phyloP scores from a whole-genome alignment of 1,140 invertebrate genomes.

The Polypedilum vanderplanki region DNA sequence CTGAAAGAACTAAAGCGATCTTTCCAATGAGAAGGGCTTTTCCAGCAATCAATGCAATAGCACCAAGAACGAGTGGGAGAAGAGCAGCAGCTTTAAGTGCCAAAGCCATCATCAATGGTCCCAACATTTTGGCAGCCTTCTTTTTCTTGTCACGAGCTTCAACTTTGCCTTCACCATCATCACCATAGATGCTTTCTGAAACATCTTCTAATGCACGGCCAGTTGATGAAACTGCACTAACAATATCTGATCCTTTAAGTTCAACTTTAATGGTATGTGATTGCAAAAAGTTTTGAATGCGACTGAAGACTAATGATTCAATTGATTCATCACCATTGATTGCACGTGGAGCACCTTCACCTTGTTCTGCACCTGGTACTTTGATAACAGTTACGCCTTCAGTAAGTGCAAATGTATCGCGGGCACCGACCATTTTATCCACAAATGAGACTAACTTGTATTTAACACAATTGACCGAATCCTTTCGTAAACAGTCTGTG shows the following conservation, averaged over 20 bases:
- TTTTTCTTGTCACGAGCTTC: slow-evolving; percentile 71
- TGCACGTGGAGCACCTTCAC: slow-evolving; percentile 65
- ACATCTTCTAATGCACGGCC: slow-evolving; percentile 67
- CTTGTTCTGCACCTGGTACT: slow-evolving; percentile 52
- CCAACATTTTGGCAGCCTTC: slow-evolving; percentile 70
- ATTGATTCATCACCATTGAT: slow-evolving; percentile 55
- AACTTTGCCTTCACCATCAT: slow-evolving; percentile 49
- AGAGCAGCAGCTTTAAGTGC: slow-evolving; percentile 71
- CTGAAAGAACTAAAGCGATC: slow-evolving; percentile 68
- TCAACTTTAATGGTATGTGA: slow-evolving; percentile 76
- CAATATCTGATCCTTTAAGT: slow-evolving; percentile 72
- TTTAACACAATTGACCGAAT: slow-evolving; percentile 71
- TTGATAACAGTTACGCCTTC: slow-evolving; percentile 76
- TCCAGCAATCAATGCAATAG: slow-evolving; percentile 73
- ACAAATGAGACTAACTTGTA: slow-evolving; percentile 77
- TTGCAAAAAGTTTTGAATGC: slow-evolving; percentile 64
- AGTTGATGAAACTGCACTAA: slow-evolving; percentile 66
- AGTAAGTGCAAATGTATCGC: slow-evolving; percentile 66
- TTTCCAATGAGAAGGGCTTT: slow-evolving; percentile 70
- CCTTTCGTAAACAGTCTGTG: slow-evolving; percentile 68
- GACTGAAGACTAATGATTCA: slow-evolving; percentile 57
- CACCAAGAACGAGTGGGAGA: slow-evolving; percentile 65
- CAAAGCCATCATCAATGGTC: slow-evolving; percentile 63
- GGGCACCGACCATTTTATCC: slow-evolving; percentile 69
- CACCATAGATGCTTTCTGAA: slow-evolving; percentile 54